phyloP scores from a whole-genome alignment of 2,888 invertebrate species.

The Hoplodrina ambigua region DNA sequence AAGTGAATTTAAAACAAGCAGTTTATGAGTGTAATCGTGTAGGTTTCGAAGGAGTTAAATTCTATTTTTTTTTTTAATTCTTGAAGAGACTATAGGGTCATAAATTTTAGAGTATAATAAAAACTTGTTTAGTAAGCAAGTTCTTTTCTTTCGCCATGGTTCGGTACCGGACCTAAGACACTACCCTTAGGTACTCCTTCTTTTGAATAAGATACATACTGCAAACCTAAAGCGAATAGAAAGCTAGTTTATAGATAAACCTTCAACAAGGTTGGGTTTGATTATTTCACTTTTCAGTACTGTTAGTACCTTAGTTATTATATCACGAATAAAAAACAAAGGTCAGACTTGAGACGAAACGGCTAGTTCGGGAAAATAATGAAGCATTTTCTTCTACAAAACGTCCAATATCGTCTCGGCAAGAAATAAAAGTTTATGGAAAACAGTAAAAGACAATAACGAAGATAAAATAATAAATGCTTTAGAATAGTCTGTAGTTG shows the following conservation, averaged over 20 bases:
- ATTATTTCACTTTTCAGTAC: constrained; percentile 73
- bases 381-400: constrained; percentile 76
- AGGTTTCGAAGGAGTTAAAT: constrained; percentile 2
- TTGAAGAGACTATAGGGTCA: neutral
- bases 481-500: constrained; percentile 66
- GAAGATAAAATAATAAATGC: constrained; percentile 61
- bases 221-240: constrained; percentile 12
- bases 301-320: constrained; percentile 67
- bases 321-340: constrained; percentile 66
- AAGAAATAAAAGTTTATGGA: constrained; percentile 75
- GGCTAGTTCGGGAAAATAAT: constrained; percentile 74
- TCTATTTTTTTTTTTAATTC: neutral
- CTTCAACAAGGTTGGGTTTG: constrained; percentile 66
- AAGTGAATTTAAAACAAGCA: constrained; percentile 10
- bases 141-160: too few relatives aligned
- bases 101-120: neutral
- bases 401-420: constrained; percentile 68
- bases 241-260: constrained; percentile 28
- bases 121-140: too few relatives aligned
- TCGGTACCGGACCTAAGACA: neutral
- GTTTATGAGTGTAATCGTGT: neutral
- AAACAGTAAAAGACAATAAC: constrained; percentile 65
- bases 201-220: neutral
- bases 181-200: constrained; percentile 6
- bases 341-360: constrained; percentile 73